phyloP scores from a whole-genome alignment of 2,888 invertebrate genomes.

The Polia nebulosa region DNA sequence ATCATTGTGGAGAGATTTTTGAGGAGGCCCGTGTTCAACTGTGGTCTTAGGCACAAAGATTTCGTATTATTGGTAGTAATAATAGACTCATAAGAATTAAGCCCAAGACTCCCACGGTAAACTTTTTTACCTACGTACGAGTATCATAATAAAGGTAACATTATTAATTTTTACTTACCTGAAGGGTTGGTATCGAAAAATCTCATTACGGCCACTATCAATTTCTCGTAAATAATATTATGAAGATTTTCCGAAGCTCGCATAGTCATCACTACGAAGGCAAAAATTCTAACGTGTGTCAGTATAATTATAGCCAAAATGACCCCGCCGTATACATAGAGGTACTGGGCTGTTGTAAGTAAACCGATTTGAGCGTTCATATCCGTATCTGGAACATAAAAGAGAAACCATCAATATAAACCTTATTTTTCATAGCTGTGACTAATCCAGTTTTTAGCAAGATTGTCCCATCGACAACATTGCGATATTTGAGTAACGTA shows the following conservation, averaged over 20 bases:
- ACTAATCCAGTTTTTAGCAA: neutral
- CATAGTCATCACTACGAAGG: slow-evolving; percentile 92
- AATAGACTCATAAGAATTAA: neutral
- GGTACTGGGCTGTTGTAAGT: slow-evolving; percentile 80
- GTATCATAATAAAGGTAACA: no score
- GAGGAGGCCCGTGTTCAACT: neutral
- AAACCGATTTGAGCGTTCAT: slow-evolving; percentile 77
- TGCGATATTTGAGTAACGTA: slow-evolving; percentile 58
- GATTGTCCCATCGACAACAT: neutral
- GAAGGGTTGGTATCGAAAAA: slow-evolving; percentile 96
- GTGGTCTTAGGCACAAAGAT: no score
- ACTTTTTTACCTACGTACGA: slow-evolving; percentile 2
- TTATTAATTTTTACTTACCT: slow-evolving; percentile 85
- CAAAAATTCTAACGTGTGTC: slow-evolving; percentile 89
- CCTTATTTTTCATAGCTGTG: neutral
- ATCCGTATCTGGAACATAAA: slow-evolving; percentile 75
- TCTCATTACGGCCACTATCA: slow-evolving; percentile 93
- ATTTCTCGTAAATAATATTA: slow-evolving; percentile 93
- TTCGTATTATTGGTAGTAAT: neutral
- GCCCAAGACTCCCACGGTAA: neutral
- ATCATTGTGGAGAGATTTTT: slow-evolving; percentile 3
- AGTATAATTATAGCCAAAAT: slow-evolving; percentile 84
- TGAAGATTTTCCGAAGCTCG: slow-evolving; percentile 93
- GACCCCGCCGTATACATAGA: slow-evolving; percentile 80
- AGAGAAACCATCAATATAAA: neutral